Conservation (phyloP, 2,888 invertebrate genomes). For the Idaea dimidiata region DNA sequence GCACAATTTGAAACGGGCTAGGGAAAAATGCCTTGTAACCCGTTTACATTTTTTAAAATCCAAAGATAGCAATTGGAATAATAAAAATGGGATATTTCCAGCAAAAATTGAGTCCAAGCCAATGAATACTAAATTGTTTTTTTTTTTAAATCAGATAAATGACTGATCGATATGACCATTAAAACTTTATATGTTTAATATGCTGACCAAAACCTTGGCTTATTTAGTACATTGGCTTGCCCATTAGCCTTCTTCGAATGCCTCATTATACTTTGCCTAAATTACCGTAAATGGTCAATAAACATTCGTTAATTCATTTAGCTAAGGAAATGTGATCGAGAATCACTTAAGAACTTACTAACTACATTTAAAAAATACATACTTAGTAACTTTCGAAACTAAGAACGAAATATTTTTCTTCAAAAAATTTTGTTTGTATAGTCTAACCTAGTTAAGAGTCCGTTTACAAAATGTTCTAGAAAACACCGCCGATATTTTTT, state of each 20-base stretch:
- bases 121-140: too few species aligned
- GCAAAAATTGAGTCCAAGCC: too few species aligned
- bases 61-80: too few species aligned
- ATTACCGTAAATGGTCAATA: conserved; percentile 12
- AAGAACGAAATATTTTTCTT: not conserved
- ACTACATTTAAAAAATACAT: conserved; percentile 5
- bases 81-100: too few species aligned
- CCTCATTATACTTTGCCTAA: not conserved
- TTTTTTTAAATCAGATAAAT: too few species aligned
- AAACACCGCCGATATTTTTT: too few species aligned
- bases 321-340: conserved; percentile 35
- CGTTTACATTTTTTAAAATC: too few species aligned
- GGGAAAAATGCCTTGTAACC: too few species aligned
- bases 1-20: too few species aligned
- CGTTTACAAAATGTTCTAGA: too few species aligned
- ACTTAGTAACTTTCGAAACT: not conserved
- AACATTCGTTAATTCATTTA: conserved; percentile 23
- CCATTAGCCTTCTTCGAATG: not conserved
- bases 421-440: not conserved
- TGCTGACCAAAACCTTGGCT: not conserved
- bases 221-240: not conserved
- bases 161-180: not conserved
- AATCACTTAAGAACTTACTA: conserved; percentile 34
- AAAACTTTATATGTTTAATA: not conserved
- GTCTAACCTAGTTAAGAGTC: not conserved